Base-by-base conservation (phyloP, 2,888 invertebrate genomes). In the Nasonovia ribisnigri region DNA sequence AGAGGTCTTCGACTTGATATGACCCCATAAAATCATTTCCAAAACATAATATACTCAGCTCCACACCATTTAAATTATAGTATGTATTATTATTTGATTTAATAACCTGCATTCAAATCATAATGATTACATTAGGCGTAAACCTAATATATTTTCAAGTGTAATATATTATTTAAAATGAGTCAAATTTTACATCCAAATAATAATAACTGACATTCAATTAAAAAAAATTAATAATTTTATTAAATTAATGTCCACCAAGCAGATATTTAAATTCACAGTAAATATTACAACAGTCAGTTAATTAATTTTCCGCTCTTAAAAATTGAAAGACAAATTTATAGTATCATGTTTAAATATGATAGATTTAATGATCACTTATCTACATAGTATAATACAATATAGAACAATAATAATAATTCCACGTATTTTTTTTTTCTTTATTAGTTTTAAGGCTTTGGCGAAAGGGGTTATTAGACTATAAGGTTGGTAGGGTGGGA, bases 1-100 rank as follows among this genome's bases (percentile, higher is more conserved):
- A 84, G 42, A 54, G 84, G 91, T 91, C 43, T 91, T 91, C 84
- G 91, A 91, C 84, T 91, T 16, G 42, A 42, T 43, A 26, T 84
- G 91, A 84, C 91, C 91, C 48, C 48, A 48, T 48, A 36, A 90
- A 60, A 67, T 51, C 2, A 20, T 88, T 20, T 48, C 6, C 5
- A 88, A 51, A 88, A 36, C 20, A 51, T 29, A 36, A 51, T 29
- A 36, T 77, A 77, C 77, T 77, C 36, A 8, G 46, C 46, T 36
- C 20, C 8, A 2, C 8, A 36, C 6, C 20, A 77, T 36, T 36
- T 6, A 16, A 20, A 20, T 36, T 36, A 77, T 77, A 77, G 36
- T 77, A 77, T 42, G 4, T 36, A 36, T 77, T 77, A 20, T 16
- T 36, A 36, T 77, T 42, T 77, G 20, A 36, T 36, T 77, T 77